A percentile compares a stretch with the other conserved stretches of the same genome.
phyloP scores from a whole-genome alignment of 2,797 vertebrate species.

The Poeciliopsis infans region DNA sequence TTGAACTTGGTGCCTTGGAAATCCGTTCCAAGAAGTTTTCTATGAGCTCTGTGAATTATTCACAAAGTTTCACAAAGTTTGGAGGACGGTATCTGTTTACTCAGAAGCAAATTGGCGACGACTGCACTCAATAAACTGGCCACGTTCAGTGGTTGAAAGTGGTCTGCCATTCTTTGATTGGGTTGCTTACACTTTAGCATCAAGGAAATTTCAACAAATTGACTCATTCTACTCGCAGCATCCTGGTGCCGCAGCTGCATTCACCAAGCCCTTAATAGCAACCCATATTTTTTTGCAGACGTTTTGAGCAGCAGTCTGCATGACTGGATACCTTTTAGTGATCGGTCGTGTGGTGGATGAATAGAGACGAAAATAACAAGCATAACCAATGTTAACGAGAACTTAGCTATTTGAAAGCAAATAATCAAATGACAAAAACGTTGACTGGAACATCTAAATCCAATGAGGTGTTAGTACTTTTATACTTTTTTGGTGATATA shows the following conservation, averaged over 20 bases:
- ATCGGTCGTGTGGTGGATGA: no score
- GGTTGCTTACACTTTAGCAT: neutral
- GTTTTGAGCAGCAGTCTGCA: neutral
- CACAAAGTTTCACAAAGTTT: neutral
- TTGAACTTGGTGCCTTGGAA: neutral
- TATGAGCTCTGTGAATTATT: neutral
- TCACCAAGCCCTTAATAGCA: neutral
- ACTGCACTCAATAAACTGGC: neutral
- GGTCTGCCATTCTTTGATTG: no score
- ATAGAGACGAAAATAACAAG: no score
- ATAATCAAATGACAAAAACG: no score
- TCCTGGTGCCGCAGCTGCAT: neutral
- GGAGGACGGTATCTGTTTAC: neutral
- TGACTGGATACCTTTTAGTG: neutral
- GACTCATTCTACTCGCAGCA: neutral
- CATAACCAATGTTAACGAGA: no score
- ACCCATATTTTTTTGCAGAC: neutral
- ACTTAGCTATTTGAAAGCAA: no score
- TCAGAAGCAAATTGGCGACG: neutral
- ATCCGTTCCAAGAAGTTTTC: neutral
- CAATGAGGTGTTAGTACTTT: neutral
- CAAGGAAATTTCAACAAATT: neutral
- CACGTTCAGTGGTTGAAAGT: neutral
- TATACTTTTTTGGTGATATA: neutral
- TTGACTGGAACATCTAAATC: neutral